These are phyloP conservation scores for Diplogasteroides magnus DNA, from an alignment of 1,140 invertebrate genomes.

Conservation along the genomic window DNA sequence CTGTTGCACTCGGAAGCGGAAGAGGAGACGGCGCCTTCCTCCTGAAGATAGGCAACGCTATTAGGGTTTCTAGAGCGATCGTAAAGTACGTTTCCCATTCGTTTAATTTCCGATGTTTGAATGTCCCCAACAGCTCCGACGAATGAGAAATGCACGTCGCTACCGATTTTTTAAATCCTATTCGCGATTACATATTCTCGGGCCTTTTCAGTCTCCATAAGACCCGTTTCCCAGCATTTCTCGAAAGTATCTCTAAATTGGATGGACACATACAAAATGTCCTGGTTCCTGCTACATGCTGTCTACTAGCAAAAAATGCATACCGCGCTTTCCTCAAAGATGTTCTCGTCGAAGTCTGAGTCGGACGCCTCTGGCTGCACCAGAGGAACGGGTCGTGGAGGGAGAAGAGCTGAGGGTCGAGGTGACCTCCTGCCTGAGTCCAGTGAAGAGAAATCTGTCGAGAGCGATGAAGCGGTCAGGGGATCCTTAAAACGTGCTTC, in stretches of 20 bases:
- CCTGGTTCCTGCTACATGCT: too few species aligned
- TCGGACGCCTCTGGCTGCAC: slow-evolving; percentile 30
- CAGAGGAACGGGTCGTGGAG: slow-evolving; percentile 20
- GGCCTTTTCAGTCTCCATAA: too few species aligned
- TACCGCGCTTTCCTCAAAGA: slow-evolving; percentile 21
- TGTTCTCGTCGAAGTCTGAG: slow-evolving; percentile 27
- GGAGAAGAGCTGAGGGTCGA: neutral
- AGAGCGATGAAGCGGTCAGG: slow-evolving; percentile 22
- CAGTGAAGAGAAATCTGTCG: slow-evolving; percentile 30
- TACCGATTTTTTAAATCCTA: too few species aligned
- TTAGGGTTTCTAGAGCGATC: too few species aligned
- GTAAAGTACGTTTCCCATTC: too few species aligned
- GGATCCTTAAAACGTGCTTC: slow-evolving; percentile 11
- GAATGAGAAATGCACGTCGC: too few species aligned
- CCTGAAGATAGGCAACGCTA: slow-evolving; percentile 5
- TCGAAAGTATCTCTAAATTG: neutral
- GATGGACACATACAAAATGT: neutral
- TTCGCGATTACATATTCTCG: too few species aligned
- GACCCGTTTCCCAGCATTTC: neutral
- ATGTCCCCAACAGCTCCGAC: too few species aligned
- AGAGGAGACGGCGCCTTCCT: slow-evolving; percentile 6
- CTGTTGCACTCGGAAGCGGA: slow-evolving; percentile 4
- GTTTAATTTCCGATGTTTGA: too few species aligned
- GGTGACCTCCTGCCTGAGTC: slow-evolving; percentile 4
- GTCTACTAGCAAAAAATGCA: too few species aligned